These are phyloP conservation scores for Pampus argenteus DNA, from an alignment of 2,797 vertebrate genomes.

Conservation along the genomic window DNA sequence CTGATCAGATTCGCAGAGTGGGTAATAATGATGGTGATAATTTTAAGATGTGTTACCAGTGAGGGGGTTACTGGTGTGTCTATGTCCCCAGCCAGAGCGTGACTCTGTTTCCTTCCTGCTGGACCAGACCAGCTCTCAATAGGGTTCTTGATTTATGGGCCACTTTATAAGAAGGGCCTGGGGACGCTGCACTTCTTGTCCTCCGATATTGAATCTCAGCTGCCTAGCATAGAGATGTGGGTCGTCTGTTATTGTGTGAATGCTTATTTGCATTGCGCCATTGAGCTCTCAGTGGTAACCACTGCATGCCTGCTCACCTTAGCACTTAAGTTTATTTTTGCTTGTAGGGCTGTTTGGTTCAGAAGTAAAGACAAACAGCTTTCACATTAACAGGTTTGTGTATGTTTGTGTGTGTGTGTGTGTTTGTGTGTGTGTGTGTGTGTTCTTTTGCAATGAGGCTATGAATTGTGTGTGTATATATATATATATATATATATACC, in stretches of 20 bases:
- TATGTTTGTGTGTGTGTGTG: neutral
- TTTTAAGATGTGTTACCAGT: slow-evolving; percentile 34
- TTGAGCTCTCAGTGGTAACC: slow-evolving; percentile 66
- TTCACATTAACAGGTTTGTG: slow-evolving; percentile 11
- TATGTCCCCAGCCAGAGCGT: slow-evolving; percentile 27
- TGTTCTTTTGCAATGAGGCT: slow-evolving; percentile 3
- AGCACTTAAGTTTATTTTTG: slow-evolving; percentile 50
- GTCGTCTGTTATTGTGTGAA: slow-evolving; percentile 63
- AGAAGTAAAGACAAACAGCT: slow-evolving; percentile 35
- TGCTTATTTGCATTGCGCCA: slow-evolving; percentile 76
- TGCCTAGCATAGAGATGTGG: slow-evolving; percentile 65
- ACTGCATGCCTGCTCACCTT: slow-evolving; percentile 57
- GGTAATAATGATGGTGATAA: slow-evolving; percentile 64
- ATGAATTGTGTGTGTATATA: slow-evolving; percentile 5
- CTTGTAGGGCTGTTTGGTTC: slow-evolving; percentile 45
- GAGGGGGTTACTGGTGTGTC: slow-evolving; percentile 9
- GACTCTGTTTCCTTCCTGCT: slow-evolving; percentile 30
- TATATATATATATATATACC: slow-evolving; percentile 15
- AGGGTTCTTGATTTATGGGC: slow-evolving; percentile 80
- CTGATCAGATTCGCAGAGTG: slow-evolving; percentile 53
- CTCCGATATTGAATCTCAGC: slow-evolving; percentile 75
- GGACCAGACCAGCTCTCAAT: slow-evolving; percentile 74
- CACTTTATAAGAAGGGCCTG: slow-evolving; percentile 77
- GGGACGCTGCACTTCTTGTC: slow-evolving; percentile 71
- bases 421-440: neutral